Conservation (phyloP, 2,797 vertebrate species). For the Pyrocephalus nanus region DNA sequence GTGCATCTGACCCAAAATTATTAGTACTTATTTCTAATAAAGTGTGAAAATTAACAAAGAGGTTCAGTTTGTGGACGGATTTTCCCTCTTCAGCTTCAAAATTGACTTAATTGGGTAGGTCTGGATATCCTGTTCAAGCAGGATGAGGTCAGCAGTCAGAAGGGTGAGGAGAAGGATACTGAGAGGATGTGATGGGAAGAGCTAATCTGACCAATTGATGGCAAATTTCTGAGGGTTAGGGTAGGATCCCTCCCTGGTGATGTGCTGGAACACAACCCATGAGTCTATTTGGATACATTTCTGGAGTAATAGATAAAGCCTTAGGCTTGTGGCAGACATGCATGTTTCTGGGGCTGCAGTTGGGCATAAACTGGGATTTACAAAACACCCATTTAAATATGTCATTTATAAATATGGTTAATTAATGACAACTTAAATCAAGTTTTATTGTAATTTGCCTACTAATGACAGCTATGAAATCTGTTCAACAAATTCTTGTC, state of each 20-base stretch:
- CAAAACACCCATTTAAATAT: neutral
- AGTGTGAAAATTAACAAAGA: neutral
- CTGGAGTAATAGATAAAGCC: neutral
- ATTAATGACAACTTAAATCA: neutral
- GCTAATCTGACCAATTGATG: neutral
- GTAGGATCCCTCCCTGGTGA: neutral
- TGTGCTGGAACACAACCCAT: neutral
- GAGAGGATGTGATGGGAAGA: neutral
- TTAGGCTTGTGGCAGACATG: neutral
- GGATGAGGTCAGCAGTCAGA: neutral
- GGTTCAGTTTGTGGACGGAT: neutral
- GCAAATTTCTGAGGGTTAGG: neutral
- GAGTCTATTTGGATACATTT: neutral
- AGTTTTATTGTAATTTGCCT: neutral
- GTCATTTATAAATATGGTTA: neutral
- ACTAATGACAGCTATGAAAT: neutral
- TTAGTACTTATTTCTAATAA: neutral
- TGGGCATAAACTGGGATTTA: neutral
- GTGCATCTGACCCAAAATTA: neutral
- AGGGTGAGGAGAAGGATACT: neutral
- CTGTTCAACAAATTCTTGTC: neutral
- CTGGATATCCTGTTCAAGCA: neutral
- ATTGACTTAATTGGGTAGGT: neutral
- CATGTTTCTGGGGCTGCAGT: neutral
- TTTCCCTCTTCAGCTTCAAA: neutral